These are phyloP conservation scores for Aselliscus stoliczkanus DNA, from an alignment of 2,797 vertebrate genomes.

Conservation along the genomic window DNA sequence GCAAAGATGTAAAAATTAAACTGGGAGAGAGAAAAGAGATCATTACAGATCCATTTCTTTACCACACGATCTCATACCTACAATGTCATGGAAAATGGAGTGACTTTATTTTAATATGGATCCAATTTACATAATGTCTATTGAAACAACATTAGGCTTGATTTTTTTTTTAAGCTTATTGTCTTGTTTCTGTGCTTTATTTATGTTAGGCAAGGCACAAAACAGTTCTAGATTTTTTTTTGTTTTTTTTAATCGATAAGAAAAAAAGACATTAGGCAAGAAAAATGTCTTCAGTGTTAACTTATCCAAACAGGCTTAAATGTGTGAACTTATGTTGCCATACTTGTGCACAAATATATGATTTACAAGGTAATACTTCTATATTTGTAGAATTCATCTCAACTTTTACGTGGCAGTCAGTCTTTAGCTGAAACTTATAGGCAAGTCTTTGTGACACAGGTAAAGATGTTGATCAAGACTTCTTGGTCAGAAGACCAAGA, in stretches of 20 bases:
- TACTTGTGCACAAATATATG: not conserved
- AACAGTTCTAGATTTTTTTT: not conserved
- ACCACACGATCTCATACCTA: not conserved
- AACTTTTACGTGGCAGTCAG: not conserved
- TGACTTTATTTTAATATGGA: not conserved
- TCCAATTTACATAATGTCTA: not conserved
- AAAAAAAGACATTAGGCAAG: not conserved
- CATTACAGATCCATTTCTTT: not conserved
- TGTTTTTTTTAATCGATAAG: not conserved
- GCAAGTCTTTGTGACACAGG: not conserved
- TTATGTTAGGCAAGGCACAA: not conserved
- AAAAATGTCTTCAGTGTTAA: not conserved
- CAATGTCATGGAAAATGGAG: not conserved
- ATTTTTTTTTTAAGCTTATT: not conserved
- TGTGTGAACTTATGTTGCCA: not conserved
- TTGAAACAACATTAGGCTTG: not conserved
- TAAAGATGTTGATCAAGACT: not conserved
- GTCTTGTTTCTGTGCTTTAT: not conserved
- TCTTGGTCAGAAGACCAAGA: not conserved
- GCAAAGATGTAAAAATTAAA: not conserved
- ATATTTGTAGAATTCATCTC: not conserved
- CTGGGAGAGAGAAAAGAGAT: not conserved
- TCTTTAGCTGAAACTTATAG: slow-evolving; percentile 15
- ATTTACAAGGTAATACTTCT: not conserved
- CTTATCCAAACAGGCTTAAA: not conserved